phyloP scores from a whole-genome alignment of 2,113 vertebrate species.

The Cathartes aura region DNA sequence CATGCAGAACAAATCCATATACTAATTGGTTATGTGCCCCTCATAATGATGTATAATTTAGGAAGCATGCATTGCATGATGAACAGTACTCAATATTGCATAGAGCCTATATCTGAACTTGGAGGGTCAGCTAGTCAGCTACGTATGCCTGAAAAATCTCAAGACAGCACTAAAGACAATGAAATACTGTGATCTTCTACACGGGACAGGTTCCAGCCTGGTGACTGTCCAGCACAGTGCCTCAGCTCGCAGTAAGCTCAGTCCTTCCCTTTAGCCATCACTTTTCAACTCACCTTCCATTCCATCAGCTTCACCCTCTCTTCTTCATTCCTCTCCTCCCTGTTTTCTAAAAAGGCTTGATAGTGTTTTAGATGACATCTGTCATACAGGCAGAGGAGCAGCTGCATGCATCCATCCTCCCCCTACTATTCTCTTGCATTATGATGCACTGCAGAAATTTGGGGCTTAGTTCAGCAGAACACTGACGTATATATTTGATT shows the following conservation, averaged over 20 bases:
- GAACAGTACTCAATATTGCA: neutral
- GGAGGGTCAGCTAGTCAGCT: neutral
- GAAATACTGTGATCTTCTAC: neutral
- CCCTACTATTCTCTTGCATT: neutral
- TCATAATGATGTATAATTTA: neutral
- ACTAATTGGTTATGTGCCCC: conserved; percentile 8
- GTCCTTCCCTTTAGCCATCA: neutral
- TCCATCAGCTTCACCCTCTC: neutral
- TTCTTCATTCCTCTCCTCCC: neutral
- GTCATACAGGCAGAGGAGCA: neutral
- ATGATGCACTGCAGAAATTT: neutral
- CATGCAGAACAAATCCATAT: conserved; percentile 53
- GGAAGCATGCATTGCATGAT: neutral
- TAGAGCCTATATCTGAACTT: neutral
- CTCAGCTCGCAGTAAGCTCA: neutral
- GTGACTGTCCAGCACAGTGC: neutral
- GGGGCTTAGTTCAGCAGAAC: neutral
- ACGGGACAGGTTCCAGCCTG: neutral
- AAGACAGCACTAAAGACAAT: neutral
- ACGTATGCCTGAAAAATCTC: neutral
- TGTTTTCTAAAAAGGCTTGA: neutral
- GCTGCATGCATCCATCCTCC: neutral
- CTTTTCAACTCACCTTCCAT: neutral
- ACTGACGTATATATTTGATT: neutral
- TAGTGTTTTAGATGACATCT: neutral